Evolutionary conservation across 2,113 vertebrate species (phyloP), one percentile per base, ranked within the genome.

Genomic region (Urocitellus parryii): DNA sequence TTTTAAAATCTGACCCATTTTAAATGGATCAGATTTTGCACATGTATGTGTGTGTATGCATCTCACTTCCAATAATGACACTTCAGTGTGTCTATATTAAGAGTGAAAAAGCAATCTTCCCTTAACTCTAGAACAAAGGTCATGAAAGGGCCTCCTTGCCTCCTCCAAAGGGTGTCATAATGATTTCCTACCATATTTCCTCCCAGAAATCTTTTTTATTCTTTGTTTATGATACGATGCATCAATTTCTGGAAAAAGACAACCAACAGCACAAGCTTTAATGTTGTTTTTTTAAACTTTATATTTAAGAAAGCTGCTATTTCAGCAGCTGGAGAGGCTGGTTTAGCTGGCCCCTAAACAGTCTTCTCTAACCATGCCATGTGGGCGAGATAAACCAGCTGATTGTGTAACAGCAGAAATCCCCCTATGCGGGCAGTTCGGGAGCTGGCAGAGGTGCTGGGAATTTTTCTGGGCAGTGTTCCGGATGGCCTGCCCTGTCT

Each of bases 381-480:
- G 17, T 6, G 0, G 42, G 13, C 20, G 32, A 58, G 73, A 79
- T n/a, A 96, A 88, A 39, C 63, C 67, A n/a, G 77, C 45, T 74
- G 53, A 88, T 51, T 58, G 73, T 70, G 13, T 45, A 84, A 56
- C 16, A 11, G 32, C 37, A 92, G 92, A 96, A 74, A 85, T n/a
- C 79, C 48, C 79, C 34, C 86, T 82, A 1, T n/a, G 70, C 3
- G 9, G 67, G 63, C 39, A 81, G 82, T 25, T 89, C 10, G 18
- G 61, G 72, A 88, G 37, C 61, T 91, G 92, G 88, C 93, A 83
- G 80, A 74, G 70, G 18, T 45, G 63, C 29, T 56, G 42, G 80
- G 95, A 91, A 86, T 65, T 78, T 96, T 87, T 79, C 88, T 78
- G 89, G 51, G 27, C 85, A 53, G 53, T 22, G 9, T 56, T 82